Percentiles rank a stretch among this genome's conserved stretches.
phyloP scores from a whole-genome alignment of 1,140 invertebrate species.

The Neodiprion pinetum region DNA sequence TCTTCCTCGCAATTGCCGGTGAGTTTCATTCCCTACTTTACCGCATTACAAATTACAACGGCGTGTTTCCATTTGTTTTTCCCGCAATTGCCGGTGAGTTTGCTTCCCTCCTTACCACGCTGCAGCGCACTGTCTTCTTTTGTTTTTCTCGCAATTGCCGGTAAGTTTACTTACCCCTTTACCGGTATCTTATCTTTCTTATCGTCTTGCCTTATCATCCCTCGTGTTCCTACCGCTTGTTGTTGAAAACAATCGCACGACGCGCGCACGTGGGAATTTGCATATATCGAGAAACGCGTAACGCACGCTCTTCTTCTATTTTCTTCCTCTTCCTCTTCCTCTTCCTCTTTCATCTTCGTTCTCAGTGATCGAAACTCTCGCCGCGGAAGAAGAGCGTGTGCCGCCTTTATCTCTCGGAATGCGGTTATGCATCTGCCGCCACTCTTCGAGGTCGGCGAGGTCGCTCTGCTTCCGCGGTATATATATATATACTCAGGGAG shows the following conservation, averaged over 20 bases:
- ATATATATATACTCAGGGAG: not conserved
- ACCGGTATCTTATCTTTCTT: constrained; percentile 40
- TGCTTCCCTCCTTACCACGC: not conserved
- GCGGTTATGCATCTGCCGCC: too few relatives aligned
- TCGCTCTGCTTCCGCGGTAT: not conserved
- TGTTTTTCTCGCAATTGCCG: not conserved
- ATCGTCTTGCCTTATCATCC: constrained; percentile 16
- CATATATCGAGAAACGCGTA: not conserved
- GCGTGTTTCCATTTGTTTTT: not conserved
- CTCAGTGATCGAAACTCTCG: not conserved
- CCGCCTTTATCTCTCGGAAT: too few relatives aligned
- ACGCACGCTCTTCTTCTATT: not conserved
- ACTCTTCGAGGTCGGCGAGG: not conserved
- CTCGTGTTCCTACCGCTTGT: too few relatives aligned
- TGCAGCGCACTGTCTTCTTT: not conserved
- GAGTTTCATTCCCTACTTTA: constrained; percentile 27
- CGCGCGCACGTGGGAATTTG: not conserved
- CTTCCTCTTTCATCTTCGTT: not conserved
- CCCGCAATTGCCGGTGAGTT: not conserved
- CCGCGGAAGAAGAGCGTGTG: not conserved
- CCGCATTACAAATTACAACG: not conserved
- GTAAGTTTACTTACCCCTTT: constrained; percentile 15
- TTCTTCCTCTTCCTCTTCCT: not conserved
- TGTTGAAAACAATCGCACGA: not conserved
- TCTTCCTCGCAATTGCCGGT: constrained; percentile 48